Conservation (phyloP, 2,113 vertebrate genomes). For the Albula goreensis region DNA sequence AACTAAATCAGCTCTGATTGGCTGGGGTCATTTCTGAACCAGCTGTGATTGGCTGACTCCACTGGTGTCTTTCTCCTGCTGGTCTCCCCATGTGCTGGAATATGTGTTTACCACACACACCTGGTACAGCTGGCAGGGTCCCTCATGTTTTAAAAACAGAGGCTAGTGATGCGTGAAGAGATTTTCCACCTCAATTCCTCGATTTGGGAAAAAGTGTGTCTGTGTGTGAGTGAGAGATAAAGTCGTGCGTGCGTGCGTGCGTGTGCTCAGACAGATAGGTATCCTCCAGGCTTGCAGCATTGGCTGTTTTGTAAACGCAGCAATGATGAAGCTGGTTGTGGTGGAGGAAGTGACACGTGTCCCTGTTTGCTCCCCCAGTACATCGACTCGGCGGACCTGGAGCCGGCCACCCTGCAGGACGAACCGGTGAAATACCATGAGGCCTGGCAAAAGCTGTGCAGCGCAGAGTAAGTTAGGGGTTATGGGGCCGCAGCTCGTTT, state of each 20-base stretch:
- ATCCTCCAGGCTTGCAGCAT: too few species aligned
- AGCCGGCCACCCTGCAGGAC: slow-evolving; percentile 80
- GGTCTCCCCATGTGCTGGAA: not conserved
- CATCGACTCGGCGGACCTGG: slow-evolving; percentile 89
- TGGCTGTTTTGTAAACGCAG: not conserved
- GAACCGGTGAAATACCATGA: slow-evolving; percentile 94
- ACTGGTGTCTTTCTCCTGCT: not conserved
- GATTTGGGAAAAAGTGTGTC: not conserved
- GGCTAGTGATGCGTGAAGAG: too few species aligned
- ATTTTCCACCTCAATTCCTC: too few species aligned
- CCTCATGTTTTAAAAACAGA: not conserved
- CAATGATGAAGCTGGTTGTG: not conserved
- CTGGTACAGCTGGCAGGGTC: not conserved
- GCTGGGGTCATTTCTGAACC: too few species aligned
- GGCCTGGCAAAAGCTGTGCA: slow-evolving; percentile 96
- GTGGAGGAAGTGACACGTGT: not conserved
- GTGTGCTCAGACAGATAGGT: not conserved
- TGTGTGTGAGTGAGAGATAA: not conserved
- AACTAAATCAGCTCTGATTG: too few species aligned
- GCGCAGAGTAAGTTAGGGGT: slow-evolving; percentile 81
- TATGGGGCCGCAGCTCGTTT: too few species aligned
- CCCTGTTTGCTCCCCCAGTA: slow-evolving; percentile 67
- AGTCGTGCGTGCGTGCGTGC: not conserved
- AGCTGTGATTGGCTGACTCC: too few species aligned
- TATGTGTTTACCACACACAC: not conserved